Percentiles rank a stretch among this genome's conserved stretches.
Conservation (phyloP, 1,140 invertebrate genomes). For the Colletes gigas region DNA sequence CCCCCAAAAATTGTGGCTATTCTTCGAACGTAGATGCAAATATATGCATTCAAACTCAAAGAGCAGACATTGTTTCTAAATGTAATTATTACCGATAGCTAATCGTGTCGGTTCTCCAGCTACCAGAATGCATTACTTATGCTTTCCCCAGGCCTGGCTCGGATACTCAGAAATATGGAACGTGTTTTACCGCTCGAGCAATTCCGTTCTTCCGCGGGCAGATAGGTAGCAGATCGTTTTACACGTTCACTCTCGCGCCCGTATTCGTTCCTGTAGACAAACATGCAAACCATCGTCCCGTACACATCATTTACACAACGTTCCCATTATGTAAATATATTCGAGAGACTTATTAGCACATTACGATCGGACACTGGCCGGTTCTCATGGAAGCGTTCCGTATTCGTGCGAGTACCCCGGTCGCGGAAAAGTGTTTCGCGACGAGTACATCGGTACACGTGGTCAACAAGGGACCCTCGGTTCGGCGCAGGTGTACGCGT, state of each 20-base stretch:
- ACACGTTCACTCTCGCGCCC: neutral
- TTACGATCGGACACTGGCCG: neutral
- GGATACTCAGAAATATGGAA: neutral
- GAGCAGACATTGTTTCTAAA: too few relatives aligned
- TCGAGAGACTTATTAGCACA: constrained; percentile 14
- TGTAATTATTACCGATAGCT: too few relatives aligned
- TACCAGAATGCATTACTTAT: too few relatives aligned
- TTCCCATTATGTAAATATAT: constrained; percentile 34
- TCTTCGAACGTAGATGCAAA: too few relatives aligned
- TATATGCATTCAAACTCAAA: too few relatives aligned
- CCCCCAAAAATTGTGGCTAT: too few relatives aligned
- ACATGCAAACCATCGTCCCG: constrained; percentile 22
- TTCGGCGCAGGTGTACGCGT: constrained; percentile 25
- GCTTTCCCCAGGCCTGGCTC: too few relatives aligned
- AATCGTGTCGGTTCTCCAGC: too few relatives aligned
- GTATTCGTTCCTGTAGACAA: neutral
- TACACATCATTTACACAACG: constrained; percentile 22
- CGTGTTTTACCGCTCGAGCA: neutral
- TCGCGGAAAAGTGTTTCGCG: neutral
- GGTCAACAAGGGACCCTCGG: neutral
- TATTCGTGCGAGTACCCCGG: neutral
- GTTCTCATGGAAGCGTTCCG: neutral
- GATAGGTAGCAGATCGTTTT: neutral
- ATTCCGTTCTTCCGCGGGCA: neutral
- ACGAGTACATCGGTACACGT: neutral